Percentiles rank a stretch among this genome's conserved stretches.
Conservation (phyloP, 2,797 vertebrate species). For the Cirrhinus molitorella region DNA sequence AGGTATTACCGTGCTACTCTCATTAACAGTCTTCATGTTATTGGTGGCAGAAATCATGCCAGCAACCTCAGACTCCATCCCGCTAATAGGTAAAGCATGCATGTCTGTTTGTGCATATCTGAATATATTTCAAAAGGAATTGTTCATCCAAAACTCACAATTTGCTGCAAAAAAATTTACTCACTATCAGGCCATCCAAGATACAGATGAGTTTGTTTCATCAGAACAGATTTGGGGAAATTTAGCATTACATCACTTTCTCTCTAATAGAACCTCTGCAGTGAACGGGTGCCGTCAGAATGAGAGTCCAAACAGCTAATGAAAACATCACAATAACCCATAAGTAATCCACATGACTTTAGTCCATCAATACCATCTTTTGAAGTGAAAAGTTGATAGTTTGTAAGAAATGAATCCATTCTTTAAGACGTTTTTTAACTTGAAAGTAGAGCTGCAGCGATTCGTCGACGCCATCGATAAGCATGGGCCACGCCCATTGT, state of each 20-base stretch:
- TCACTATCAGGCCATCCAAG: background rate
- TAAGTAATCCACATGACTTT: background rate
- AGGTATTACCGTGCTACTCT: constrained; percentile 84
- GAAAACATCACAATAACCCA: background rate
- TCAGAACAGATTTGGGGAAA: background rate
- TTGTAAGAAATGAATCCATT: background rate
- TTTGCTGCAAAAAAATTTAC: background rate
- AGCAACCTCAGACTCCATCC: constrained; percentile 83
- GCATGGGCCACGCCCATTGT: too few species aligned
- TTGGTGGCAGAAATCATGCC: constrained; percentile 86
- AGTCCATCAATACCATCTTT: background rate
- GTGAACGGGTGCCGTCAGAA: background rate
- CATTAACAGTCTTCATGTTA: constrained; percentile 84
- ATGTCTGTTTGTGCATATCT: constrained; percentile 22
- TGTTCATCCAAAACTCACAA: background rate
- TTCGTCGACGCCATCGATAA: too few species aligned
- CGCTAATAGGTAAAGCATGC: constrained; percentile 75
- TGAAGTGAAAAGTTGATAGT: background rate
- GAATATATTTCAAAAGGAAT: background rate
- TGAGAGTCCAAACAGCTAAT: background rate
- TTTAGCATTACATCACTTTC: background rate
- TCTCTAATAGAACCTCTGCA: background rate
- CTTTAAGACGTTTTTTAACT: background rate
- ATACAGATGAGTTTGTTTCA: background rate
- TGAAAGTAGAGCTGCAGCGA: too few species aligned